A percentile compares a stretch with the other conserved stretches of the same genome.
Evolutionary conservation across 2,797 vertebrate species (phyloP).

Genomic region (Pangasius sanitwongsei): DNA sequence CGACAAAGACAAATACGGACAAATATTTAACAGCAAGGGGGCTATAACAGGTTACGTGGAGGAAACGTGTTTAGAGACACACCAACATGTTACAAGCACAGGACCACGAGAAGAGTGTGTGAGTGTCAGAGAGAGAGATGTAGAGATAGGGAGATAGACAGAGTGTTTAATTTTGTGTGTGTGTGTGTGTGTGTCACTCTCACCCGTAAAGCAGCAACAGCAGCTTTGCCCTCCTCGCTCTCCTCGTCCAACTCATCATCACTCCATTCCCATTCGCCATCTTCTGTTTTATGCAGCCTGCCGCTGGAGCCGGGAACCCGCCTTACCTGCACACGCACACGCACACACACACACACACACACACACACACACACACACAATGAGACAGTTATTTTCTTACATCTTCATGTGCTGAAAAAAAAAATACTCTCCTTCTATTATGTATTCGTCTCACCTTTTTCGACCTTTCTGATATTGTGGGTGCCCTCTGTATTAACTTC

Average conservation of each 20-base stretch:
- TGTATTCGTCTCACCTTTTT: slow-evolving; percentile 80
- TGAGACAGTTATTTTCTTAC: neutral
- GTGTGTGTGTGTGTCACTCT: slow-evolving; percentile 45
- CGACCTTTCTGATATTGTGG: slow-evolving; percentile 94
- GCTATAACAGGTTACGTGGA: neutral
- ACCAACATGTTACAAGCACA: slow-evolving; percentile 55
- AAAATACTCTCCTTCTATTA: neutral
- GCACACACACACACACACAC: neutral
- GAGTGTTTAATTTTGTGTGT: neutral
- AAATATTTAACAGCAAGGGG: neutral
- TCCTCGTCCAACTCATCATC: slow-evolving; percentile 97
- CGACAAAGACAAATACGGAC: neutral
- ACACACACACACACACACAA: neutral
- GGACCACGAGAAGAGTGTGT: slow-evolving; percentile 41
- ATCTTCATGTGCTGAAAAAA: neutral
- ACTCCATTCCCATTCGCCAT: slow-evolving; percentile 95
- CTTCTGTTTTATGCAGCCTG: slow-evolving; percentile 95
- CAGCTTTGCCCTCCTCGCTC: slow-evolving; percentile 96
- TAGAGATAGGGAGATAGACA: neutral
- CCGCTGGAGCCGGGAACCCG: slow-evolving; percentile 95
- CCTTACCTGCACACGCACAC: slow-evolving; percentile 78
- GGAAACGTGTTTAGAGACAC: neutral
- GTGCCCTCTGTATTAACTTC: slow-evolving; percentile 89
- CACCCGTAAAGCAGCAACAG: slow-evolving; percentile 92
- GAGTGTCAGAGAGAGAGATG: neutral